Base-by-base conservation (phyloP, 2,888 invertebrate species). In the Agrenia bidenticulata region DNA sequence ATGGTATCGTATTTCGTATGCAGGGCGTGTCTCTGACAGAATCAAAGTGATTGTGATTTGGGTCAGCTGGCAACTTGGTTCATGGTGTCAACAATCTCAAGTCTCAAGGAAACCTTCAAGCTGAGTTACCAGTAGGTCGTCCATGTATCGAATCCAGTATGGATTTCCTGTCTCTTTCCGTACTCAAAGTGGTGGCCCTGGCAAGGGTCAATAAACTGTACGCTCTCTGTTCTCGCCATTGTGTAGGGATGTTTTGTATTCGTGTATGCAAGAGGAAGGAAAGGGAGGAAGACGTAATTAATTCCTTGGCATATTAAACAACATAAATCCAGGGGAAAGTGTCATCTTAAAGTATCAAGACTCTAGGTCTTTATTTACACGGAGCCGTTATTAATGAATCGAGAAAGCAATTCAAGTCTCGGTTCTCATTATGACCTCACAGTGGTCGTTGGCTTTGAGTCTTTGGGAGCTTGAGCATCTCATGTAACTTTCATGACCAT, bases 21-120 rank as follows among this genome's bases (percentile, higher is more conserved):
- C 51, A 17, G 51, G 24, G 51, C 13, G 24, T 23, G 51, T 23
- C 13, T 51, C 13, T 26, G 32, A 26, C 27, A 27, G 54, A 54
- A 32, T 54, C 27, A 54, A 54, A 54, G 54, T 54, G 27, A 32
- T 54, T 54, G 27, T 32, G 27, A 54, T 54, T 54, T 54, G 32
- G 54, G 54, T 54, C 54, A 54, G 54, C 37, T 54, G n/a, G n/a
- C n/a, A 51, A 51, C 51, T 51, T 51, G 19, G 45, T 45, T 24
- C 13, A 19, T 23, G 51, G 51, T 51, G 51, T 51, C 51, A 51
- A 24, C 26, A n/a, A 17, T 32, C 32, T 32, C 32, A 32, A 32
- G 32, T 32, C 32, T 32, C 32, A 7, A 32, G 32, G 11, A 11
- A 32, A 11, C 32, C 32, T 7, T 4, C 32, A 32, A 11, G 32